phyloP scores from a whole-genome alignment of 2,113 vertebrate genomes.

The Lates calcarifer region DNA sequence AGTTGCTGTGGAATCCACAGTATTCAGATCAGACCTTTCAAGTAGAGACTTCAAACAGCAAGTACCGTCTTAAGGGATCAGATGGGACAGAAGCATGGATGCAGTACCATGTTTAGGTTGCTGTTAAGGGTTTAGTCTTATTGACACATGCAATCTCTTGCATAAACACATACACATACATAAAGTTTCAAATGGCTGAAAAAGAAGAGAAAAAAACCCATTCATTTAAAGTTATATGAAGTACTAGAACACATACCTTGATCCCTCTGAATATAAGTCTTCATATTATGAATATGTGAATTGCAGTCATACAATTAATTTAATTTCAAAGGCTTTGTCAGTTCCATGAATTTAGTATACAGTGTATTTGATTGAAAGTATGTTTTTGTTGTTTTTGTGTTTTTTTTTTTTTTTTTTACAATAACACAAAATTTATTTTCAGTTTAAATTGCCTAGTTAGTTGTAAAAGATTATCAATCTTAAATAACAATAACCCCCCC shows the following conservation, averaged over 20 bases:
- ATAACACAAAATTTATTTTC: neutral
- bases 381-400: too few species aligned
- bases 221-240: neutral
- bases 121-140: conserved; percentile 70
- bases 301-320: neutral
- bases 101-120: conserved; percentile 63
- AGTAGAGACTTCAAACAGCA: conserved; percentile 82
- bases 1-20: conserved; percentile 72
- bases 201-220: neutral
- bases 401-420: too few species aligned
- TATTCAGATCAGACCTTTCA: conserved; percentile 82
- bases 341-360: neutral
- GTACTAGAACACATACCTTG: neutral
- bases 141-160: conserved; percentile 53
- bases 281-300: neutral
- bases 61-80: conserved; percentile 79
- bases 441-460: conserved; percentile 13
- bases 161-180: neutral
- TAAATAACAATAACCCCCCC: too few species aligned
- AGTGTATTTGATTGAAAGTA: neutral
- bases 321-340: neutral
- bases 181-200: neutral
- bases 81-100: conserved; percentile 62
- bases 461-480: too few species aligned
- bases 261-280: neutral